Percentiles rank a stretch among this genome's conserved stretches.
Evolutionary conservation across 1,140 invertebrate species (phyloP).

Genomic region (Drosophila athabasca): DNA sequence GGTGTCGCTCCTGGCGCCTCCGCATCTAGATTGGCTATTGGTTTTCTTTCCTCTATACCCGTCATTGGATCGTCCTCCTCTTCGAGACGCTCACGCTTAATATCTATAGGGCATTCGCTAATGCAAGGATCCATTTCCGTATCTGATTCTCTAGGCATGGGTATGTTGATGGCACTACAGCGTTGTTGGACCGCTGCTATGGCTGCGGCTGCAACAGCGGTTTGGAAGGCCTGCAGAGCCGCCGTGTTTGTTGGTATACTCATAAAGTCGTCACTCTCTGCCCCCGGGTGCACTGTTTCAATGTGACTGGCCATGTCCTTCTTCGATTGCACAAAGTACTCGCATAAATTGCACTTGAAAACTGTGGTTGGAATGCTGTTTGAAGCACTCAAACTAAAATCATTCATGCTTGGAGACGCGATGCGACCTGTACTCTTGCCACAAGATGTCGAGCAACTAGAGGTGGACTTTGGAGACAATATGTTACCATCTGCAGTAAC

Average conservation of each 20-base stretch:
- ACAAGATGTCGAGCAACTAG: slow-evolving; percentile 51
- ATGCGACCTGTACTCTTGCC: slow-evolving; percentile 28
- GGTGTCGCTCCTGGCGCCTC: neutral
- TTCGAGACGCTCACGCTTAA: slow-evolving; percentile 65
- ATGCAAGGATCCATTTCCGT: slow-evolving; percentile 11
- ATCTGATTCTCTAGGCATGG: slow-evolving; percentile 1
- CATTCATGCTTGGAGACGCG: slow-evolving; percentile 20
- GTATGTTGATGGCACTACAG: slow-evolving; percentile 18
- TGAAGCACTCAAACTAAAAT: slow-evolving; percentile 12
- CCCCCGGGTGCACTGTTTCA: slow-evolving; percentile 56
- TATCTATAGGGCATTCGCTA: slow-evolving; percentile 36
- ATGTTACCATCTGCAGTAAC: slow-evolving; percentile 38
- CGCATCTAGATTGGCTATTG: slow-evolving; percentile 5
- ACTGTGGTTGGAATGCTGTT: slow-evolving; percentile 46
- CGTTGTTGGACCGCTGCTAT: slow-evolving; percentile 69
- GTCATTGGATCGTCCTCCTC: slow-evolving; percentile 34
- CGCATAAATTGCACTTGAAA: slow-evolving; percentile 79
- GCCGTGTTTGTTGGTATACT: slow-evolving; percentile 77
- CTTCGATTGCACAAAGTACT: slow-evolving; percentile 77
- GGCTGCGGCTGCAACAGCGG: slow-evolving; percentile 75
- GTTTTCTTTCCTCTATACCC: slow-evolving; percentile 17
- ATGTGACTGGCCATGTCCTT: slow-evolving; percentile 70
- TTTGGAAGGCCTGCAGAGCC: slow-evolving; percentile 78
- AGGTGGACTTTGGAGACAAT: slow-evolving; percentile 52
- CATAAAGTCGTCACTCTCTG: slow-evolving; percentile 61